Evolutionary conservation across 1,140 invertebrate species (phyloP).

Genomic region (Parasteatoda tepidariorum): DNA sequence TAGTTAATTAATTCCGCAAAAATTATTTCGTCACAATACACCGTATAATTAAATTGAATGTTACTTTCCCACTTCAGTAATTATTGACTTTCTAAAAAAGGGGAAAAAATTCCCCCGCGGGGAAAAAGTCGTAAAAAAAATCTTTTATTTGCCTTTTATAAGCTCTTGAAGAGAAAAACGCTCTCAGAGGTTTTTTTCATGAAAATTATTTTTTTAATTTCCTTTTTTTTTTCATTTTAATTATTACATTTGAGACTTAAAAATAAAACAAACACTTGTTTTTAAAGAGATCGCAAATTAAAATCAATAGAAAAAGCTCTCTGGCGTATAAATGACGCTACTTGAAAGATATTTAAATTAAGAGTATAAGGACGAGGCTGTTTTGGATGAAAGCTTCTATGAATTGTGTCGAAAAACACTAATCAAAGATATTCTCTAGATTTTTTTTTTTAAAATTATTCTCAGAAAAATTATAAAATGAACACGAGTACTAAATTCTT

Average conservation of each 20-base stretch:
- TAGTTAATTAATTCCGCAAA: conserved; percentile 43
- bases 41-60: conserved; percentile 32
- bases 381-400: background rate
- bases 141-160: conserved; percentile 6
- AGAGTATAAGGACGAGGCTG: no score
- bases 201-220: no score
- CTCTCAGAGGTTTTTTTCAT: conserved; percentile 12
- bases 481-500: conserved; percentile 1
- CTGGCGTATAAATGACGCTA: background rate
- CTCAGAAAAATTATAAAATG: background rate
- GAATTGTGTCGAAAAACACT: conserved; percentile 1
- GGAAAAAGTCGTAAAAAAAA: conserved; percentile 1
- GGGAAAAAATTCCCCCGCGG: background rate
- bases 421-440: conserved; percentile 23
- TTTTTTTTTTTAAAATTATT: background rate
- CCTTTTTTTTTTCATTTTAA: no score
- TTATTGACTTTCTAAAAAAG: conserved; percentile 24
- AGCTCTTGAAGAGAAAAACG: conserved; percentile 23
- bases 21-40: conserved; percentile 39
- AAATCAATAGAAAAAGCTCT: background rate
- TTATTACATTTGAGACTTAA: background rate
- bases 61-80: conserved; percentile 18
- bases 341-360: no score
- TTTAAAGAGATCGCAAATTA: background rate
- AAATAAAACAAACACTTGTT: conserved; percentile 10